Base-by-base conservation (phyloP, 2,797 vertebrate species). In the Chloroceryle amazona region DNA sequence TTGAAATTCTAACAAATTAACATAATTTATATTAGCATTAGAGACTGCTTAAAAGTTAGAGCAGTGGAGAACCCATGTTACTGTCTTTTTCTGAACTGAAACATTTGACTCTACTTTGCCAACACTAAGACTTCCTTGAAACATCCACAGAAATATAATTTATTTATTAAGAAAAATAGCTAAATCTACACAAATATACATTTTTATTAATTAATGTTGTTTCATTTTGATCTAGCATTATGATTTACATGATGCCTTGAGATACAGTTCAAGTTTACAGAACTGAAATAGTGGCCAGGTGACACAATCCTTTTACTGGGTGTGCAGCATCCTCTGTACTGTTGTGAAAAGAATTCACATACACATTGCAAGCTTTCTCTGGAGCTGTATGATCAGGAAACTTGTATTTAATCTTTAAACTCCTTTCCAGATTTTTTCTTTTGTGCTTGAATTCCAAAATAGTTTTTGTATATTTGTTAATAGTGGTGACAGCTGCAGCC, bases 391-490 rank as follows among this genome's bases (percentile, higher is more conserved):
- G 90, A 65, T 99, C 98, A 92, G 99, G 91, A 76, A 98, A 96
- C 96, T 98, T 99, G 97, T 98, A 98, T 71, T 99, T 99, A 88
- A 98, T 98, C 97, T 98, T 99, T 96, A 99, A 98, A 97, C 98
- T 99, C 98, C 99, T 99, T 97, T 99, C 99, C 74, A 99, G 98
- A 92, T 97, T 99, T 96, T 98, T 98, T 52, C 98, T 98, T 97
- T 98, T 99, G 98, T 99, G 99, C 97, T 99, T 99, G 97, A 99
- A 99, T 97, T 99, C 99, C 97, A 99, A 92, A 94, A 98, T 98
- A 80, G 99, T 98, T 98, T 99, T 98, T 19, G 99, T 99, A 73
- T 99, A 99, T 95, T 98, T 98, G 98, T 99, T 99, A 95, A 99
- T 98, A 58, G 98, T 99, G 37, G 98, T 99, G 93, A 99, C 99